Percentiles rank a stretch among this genome's conserved stretches.
These are phyloP conservation scores for Scaptomyza reducta DNA, from an alignment of 2,888 invertebrate species.

Conservation along the genomic window DNA sequence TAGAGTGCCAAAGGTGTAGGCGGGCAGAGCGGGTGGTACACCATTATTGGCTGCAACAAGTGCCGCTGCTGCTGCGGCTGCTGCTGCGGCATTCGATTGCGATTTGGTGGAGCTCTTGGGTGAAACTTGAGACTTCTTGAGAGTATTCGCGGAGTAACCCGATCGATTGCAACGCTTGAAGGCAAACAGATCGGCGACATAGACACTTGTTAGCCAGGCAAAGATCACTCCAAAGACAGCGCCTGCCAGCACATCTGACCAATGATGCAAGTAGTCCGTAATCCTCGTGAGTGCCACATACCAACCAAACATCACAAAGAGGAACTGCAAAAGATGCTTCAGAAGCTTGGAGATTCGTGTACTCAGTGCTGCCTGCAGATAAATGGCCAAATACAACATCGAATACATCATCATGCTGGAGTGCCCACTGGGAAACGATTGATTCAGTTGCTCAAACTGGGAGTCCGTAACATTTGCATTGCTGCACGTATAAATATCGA, in stretches of 20 bases:
- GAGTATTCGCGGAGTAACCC: constrained; percentile 53
- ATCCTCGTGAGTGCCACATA: constrained; percentile 77
- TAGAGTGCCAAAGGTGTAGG: constrained; percentile 79
- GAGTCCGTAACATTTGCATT: constrained; percentile 84
- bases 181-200: constrained; percentile 74
- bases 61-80: not conserved
- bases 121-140: constrained; percentile 61
- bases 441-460: constrained; percentile 89
- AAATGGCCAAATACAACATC: constrained; percentile 93
- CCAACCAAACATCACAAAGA: constrained; percentile 80
- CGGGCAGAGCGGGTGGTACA: constrained; percentile 71
- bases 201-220: constrained; percentile 69
- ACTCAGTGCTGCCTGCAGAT: constrained; percentile 93
- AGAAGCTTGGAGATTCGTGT: constrained; percentile 92
- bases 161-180: constrained; percentile 57
- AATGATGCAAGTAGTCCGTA: constrained; percentile 79
- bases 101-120: constrained; percentile 65
- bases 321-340: constrained; percentile 90
- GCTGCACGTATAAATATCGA: constrained; percentile 89
- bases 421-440: constrained; percentile 97
- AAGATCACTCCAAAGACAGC: constrained; percentile 65
- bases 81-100: constrained; percentile 40
- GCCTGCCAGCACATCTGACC: constrained; percentile 80
- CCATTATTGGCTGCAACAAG: constrained; percentile 23
- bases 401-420: constrained; percentile 94